These are phyloP conservation scores for Protobothrops flavoviridis DNA, from an alignment of 2,113 vertebrate species.

Conservation along the genomic window DNA sequence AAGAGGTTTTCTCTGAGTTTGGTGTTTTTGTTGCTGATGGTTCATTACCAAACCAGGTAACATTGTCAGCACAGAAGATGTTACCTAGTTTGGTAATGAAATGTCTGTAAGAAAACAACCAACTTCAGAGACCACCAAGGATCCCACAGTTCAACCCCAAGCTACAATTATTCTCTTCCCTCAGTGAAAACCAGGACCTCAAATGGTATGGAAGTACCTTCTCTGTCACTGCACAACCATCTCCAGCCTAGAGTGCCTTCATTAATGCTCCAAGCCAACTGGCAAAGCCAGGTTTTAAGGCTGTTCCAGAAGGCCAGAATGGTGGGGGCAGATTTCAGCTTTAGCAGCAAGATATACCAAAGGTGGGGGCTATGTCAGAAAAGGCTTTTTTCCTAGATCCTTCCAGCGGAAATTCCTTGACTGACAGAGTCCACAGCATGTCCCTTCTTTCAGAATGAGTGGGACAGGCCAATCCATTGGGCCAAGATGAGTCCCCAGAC, in stretches of 20 bases:
- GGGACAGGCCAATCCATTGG: neutral
- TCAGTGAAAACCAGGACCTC: neutral
- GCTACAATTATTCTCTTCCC: neutral
- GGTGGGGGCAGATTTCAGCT: neutral
- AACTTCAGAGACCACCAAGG: neutral
- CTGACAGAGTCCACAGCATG: neutral
- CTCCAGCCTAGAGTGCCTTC: neutral
- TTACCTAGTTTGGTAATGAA: neutral
- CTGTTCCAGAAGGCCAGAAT: neutral
- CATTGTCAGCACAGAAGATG: neutral
- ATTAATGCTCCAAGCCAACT: neutral
- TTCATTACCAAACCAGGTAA: neutral
- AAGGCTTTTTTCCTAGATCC: neutral
- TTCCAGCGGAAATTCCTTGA: neutral
- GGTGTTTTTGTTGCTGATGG: neutral
- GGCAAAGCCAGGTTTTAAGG: neutral
- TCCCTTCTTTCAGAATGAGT: neutral
- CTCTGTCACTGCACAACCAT: neutral
- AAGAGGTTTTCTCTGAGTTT: neutral
- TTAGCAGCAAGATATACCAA: neutral
- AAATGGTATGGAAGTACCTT: neutral
- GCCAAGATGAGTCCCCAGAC: neutral
- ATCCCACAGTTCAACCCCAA: neutral
- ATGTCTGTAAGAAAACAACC: neutral
- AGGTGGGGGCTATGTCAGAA: neutral